Percentiles rank a stretch among this genome's conserved stretches.
phyloP scores from a whole-genome alignment of 2,113 vertebrate genomes.

The Toxotes jaculatrix region DNA sequence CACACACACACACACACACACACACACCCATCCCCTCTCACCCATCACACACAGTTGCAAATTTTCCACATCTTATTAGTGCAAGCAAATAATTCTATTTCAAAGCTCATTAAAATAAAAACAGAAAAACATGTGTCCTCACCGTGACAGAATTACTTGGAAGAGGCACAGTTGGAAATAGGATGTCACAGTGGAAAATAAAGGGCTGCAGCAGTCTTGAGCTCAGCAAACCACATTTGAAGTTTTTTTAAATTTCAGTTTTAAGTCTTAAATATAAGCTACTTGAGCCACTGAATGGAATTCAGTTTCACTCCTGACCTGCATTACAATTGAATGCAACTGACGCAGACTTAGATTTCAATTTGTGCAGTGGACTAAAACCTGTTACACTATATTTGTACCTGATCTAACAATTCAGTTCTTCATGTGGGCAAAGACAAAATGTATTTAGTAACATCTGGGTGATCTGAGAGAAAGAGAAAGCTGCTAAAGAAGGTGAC shows the following conservation, averaged over 20 bases:
- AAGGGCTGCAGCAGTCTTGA: neutral
- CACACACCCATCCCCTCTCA: neutral
- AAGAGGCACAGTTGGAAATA: slow-evolving; percentile 1
- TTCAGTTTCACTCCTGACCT: neutral
- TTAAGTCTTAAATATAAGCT: neutral
- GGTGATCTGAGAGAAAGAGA: neutral
- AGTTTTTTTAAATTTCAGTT: neutral
- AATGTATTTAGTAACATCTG: neutral
- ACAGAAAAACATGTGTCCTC: slow-evolving; percentile 16
- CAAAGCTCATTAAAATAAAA: slow-evolving; percentile 45
- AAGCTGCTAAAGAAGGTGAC: neutral
- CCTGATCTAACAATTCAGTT: neutral
- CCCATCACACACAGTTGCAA: neutral
- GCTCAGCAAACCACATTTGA: neutral
- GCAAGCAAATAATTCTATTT: slow-evolving; percentile 37
- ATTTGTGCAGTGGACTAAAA: neutral
- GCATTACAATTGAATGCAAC: no score
- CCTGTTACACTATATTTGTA: neutral
- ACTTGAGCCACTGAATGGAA: neutral
- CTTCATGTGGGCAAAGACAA: neutral
- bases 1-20: neutral
- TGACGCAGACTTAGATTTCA: neutral
- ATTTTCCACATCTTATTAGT: slow-evolving; percentile 33
- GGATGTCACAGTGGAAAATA: neutral
- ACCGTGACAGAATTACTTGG: neutral